Evolutionary conservation across 2,797 vertebrate species (phyloP), one percentile per base, ranked within the genome.

Genomic region (Anabas testudineus): DNA sequence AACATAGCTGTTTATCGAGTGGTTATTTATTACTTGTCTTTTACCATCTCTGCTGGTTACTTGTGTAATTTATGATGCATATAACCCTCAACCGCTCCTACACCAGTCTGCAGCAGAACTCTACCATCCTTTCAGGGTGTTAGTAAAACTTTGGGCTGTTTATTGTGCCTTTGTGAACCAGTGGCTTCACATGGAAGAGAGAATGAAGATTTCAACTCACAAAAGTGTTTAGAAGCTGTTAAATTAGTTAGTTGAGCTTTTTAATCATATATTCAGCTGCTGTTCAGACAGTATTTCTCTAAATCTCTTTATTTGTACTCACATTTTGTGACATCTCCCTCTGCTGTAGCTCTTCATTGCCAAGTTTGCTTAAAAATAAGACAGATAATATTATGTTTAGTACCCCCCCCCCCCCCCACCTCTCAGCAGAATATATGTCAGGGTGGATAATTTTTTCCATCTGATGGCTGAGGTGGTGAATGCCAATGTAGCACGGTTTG

Each of bases 191-290:
- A 66, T 37, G 41, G 14, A n/a, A 42, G 0, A 0, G 6, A 41
- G 37, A 39, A 26, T 16, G 2, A 48, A 59, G 0, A 53, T 16
- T 52, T 47, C 12, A 47, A 28, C 37, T 45, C 10, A 18, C 62
- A 67, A 37, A 62, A 26, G 21, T 14, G n/a, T n/a, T n/a, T 5
- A 48, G 52, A 60, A 65, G 15, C 34, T 34, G 3, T 30, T 42
- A 62, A 57, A 43, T 56, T 15, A 13, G 36, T 76, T 47, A 51
- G 49, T 36, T 15, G 16, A 34, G 59, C n/a, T 55, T 43, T 71
- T 37, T 2, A 32, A 32, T 30, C 30, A 32, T 12, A 37, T 37
- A 37, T 14, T 14, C 36, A 37, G 53, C 51, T 53, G 60, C 61
- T 55, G 19, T 22, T 42, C 7, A 8, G 56, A 45, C 42, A 7